Percentiles rank a stretch among this genome's conserved stretches.
phyloP scores from a whole-genome alignment of 2,113 vertebrate species.

The Leucopsar rothschildi region DNA sequence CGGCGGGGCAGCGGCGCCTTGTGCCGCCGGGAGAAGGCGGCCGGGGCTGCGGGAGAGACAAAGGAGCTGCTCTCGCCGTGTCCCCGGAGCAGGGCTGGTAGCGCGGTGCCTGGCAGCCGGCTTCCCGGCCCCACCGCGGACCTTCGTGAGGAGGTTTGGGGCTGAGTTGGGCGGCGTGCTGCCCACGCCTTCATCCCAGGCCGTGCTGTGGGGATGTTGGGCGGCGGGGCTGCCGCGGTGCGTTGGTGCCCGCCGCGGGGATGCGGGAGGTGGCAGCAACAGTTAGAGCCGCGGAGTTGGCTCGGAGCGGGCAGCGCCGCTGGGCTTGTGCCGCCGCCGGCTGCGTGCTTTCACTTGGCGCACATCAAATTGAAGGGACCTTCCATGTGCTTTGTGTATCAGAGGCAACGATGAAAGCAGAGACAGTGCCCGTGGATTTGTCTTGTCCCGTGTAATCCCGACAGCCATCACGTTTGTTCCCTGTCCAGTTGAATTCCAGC shows the following conservation, averaged over 20 bases:
- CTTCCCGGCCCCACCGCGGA: background rate
- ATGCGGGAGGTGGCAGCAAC: background rate
- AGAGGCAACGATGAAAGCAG: background rate
- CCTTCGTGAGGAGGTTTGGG: accelerated
- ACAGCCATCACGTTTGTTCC: background rate
- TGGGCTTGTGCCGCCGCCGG: background rate
- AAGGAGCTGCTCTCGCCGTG: background rate
- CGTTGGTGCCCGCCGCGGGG: background rate
- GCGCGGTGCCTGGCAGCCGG: background rate
- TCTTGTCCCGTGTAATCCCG: background rate
- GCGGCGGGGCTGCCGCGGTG: background rate
- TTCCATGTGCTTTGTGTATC: background rate
- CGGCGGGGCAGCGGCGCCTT: background rate
- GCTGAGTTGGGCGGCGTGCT: background rate
- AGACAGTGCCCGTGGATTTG: background rate
- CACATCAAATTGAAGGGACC: accelerated
- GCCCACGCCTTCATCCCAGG: accelerated
- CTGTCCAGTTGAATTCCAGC: accelerated
- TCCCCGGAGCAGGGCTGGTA: background rate
- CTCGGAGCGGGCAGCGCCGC: background rate
- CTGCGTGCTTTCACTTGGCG: accelerated
- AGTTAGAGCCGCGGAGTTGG: background rate
- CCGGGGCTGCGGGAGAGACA: background rate
- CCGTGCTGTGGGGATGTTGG: accelerated
- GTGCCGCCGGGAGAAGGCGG: background rate